Evolutionary conservation across 37 sponge, comb jelly and placozoan species (phyloP).

Genomic region (Hexactinellida sp.): DNA sequence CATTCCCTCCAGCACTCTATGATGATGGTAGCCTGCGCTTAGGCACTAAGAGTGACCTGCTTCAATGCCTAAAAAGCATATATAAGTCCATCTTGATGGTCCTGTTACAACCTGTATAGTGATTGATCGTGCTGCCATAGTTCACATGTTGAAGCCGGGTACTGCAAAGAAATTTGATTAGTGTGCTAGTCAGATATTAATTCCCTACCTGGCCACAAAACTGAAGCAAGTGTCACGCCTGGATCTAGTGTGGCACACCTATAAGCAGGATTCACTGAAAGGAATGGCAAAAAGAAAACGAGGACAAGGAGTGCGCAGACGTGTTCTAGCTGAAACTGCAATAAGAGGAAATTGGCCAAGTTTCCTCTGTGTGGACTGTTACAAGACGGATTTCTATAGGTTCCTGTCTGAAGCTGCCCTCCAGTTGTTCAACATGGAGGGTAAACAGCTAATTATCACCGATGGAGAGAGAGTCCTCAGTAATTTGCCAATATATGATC

Average conservation of each 20-base stretch:
- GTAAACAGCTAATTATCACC: constrained; percentile 22
- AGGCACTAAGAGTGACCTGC: constrained; percentile 30
- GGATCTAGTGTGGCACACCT: constrained; percentile 33
- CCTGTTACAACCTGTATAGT: neutral
- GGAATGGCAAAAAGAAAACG: constrained; percentile 27
- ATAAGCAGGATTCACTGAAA: neutral
- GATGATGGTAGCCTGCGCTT: constrained; percentile 18
- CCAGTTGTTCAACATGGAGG: neutral
- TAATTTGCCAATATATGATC: neutral
- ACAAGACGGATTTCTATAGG: constrained; percentile 9
- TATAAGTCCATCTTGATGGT: constrained; percentile 16
- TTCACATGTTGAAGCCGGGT: constrained; percentile 29
- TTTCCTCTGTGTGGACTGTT: neutral
- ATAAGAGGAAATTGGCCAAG: constrained; percentile 26
- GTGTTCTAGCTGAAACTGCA: constrained; percentile 13
- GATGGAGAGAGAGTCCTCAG: constrained; percentile 1
- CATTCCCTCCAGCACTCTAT: constrained; percentile 14
- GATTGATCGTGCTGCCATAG: constrained; percentile 28
- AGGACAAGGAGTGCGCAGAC: constrained; percentile 24
- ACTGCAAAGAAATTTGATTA: constrained; percentile 18
- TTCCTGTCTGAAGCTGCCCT: constrained; percentile 16
- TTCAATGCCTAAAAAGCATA: neutral
- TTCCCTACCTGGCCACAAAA: constrained; percentile 23
- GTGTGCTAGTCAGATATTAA: constrained; percentile 22
- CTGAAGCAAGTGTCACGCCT: constrained; percentile 20